Conservation (phyloP, 2,797 vertebrate genomes). For the Xiphophorus birchmanni region DNA sequence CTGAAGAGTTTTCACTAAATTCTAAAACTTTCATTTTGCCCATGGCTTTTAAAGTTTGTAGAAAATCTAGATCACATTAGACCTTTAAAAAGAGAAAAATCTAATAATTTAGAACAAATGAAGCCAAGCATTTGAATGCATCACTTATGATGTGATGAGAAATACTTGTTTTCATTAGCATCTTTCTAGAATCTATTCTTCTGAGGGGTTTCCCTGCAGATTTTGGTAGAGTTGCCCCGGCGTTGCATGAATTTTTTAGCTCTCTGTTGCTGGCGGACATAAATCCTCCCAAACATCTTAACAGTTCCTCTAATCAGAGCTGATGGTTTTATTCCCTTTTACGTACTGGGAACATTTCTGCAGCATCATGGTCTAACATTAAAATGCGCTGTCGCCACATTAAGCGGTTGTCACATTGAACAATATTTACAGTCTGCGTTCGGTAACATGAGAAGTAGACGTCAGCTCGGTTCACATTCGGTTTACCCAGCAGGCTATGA, state of each 20-base stretch:
- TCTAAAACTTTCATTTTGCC: background rate
- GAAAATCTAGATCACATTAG: background rate
- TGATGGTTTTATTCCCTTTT: background rate
- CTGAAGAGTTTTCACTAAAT: background rate
- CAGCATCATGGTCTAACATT: background rate
- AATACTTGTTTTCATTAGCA: background rate
- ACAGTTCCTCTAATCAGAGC: background rate
- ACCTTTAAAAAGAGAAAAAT: background rate
- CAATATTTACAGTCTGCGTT: background rate
- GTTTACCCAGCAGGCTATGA: background rate
- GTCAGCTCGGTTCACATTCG: background rate
- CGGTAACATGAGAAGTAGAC: background rate
- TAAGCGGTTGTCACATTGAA: background rate
- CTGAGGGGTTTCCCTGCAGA: background rate
- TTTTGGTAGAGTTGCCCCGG: background rate
- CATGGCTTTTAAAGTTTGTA: background rate
- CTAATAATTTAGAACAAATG: background rate
- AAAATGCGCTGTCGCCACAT: background rate
- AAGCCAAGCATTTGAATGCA: background rate
- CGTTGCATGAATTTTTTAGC: background rate
- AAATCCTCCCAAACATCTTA: background rate
- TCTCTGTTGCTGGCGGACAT: background rate
- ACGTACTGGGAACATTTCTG: background rate
- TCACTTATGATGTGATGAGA: background rate
- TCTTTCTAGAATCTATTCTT: background rate